Base-by-base conservation (phyloP, 2,113 vertebrate genomes). In the Myrmecobius fasciatus region DNA sequence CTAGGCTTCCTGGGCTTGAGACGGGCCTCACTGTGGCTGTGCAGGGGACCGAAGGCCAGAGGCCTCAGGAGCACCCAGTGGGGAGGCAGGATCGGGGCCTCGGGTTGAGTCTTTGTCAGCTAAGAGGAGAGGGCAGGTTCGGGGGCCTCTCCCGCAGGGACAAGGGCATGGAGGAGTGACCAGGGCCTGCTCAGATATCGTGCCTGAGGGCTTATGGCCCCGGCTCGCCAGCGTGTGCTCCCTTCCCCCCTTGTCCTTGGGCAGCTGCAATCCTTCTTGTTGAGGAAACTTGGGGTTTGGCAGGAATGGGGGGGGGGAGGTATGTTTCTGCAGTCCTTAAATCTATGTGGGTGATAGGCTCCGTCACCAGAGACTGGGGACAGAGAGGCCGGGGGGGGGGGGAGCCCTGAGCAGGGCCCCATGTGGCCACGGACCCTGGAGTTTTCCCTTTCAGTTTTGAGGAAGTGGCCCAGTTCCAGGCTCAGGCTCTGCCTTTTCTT, bases 401-500 rank as follows among this genome's bases (percentile, higher is more conserved):
- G 36, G 36, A 97, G 95, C 96, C 96, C 95, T 94, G 94, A 94
- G 75, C 96, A 89, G 94, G 94, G 89, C 94, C 94, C 89, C 89
- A 95, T 94, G 96, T 94, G 96, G 96, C 95, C 93, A 97, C 90
- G 96, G 95, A 53, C 95, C 97, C 89, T 98, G 56, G 0, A 97
- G 83, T 96, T 97, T 91, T 1, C 90, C 97, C 28, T 96, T 97
- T 96, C 92, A 96, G 91, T 96, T 97, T 96, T 96, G 93, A 96
- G 92, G 94, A 96, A 93, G 95, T 95, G 97, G 96, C 92, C 97
- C 98, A 28, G 89, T 83, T 88, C 91, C 0, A 25, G 88, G 96
- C 96, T 97, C 93, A 97, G 96, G 95, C 60, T 96, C 60, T 97
- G 91, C 94, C 94, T 97, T 97, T 52, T 98, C 93, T 98, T 99